Base-by-base conservation (phyloP, 2,113 vertebrate genomes). In the Rhagologus leucostigma region DNA sequence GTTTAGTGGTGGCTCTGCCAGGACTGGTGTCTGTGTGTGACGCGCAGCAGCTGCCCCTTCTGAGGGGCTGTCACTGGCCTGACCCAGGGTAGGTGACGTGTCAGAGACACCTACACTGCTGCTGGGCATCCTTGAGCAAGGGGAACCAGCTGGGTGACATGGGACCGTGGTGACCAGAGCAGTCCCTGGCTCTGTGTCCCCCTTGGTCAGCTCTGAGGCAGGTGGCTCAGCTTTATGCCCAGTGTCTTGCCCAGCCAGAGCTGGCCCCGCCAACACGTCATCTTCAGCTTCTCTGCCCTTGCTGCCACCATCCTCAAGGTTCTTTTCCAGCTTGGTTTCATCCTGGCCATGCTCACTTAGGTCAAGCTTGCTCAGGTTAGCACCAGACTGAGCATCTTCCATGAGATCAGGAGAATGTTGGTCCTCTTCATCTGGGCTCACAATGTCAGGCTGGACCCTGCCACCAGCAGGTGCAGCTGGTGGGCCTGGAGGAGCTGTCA, bases 111-210 rank as follows among this genome's bases (percentile, higher is more conserved):
- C 49, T 20, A 4, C 3, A 0, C 32, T 74, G 50, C 68, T 70
- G 55, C 81, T 90, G 52, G 80, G 27, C 37, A 19, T 5, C 41
- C 81, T 70, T 29, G 60, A 70, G 77, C 44, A 29, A 22, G 30
- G 49, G 13, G 27, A 42, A 18, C 9, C 30, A 1, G 4, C 29
- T 49, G 84, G 44, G n/a, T 0, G 9, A 39, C 10, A 0, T 1
- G 20, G 21, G 8, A 21, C 68, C 27, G 0, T 0, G 0, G 68
- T 87, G 50, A 30, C 11, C 21, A 49, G 32, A 37, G 67, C 41
- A 71, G 71, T 6, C 16, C 57, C 16, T 4, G 9, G 22, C 46
- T 69, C 44, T 8, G 18, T 24, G 10, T 6, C 23, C 14, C 7
- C 33, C 10, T 32, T 22, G 8, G 33, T 6, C 62, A 33, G 3